Base-by-base conservation (phyloP, 1,140 invertebrate genomes). In the Homarus americanus region DNA sequence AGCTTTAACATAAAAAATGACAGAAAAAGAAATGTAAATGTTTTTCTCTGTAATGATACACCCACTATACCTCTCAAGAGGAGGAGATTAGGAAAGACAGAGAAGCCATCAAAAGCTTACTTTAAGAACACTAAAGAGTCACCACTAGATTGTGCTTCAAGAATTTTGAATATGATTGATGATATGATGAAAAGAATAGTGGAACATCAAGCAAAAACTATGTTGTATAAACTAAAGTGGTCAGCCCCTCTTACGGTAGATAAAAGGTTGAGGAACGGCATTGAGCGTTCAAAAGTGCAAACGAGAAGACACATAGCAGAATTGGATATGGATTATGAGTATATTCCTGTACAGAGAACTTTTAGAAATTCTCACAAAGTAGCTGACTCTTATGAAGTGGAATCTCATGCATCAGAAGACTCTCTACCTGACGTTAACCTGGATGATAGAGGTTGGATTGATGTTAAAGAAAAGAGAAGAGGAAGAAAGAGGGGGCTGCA, bases 1-100 rank as follows among this genome's bases (percentile, higher is more conserved):
- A 69, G 63, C 24, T 69, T 24, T 32, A 69, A 69, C 63, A 32
- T 32, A 32, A 69, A 69, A 32, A 69, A 24, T 32, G 63, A 69
- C n/a, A 69, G 63, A 32, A 69, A 69, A 69, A 69, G 63, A 69
- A 69, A 69, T 7, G 28, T 69, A 69, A 69, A 69, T 69, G 63
- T 69, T 1, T 69, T 69, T 32, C 32, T 69, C 32, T 1, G 28
- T 69, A 28, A 69, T 32, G 63, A 69, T 10, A 69, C 17, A 32
- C 63, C 63, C 32, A 28, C 28, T 69, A 5, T 69, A 9, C 63
- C 63, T 32, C 63, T 69, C 28, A 69, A 69, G 63, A 69, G 63
- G 63, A 28, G n/a, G 63, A 24, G 63, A 69, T 1, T 69, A 24
- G n/a, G 9, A 5, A 32, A 69, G 63, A 32, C 12, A 63, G 58